Base-by-base conservation (phyloP, 2,888 invertebrate species). In the Xestia c-nigrum region DNA sequence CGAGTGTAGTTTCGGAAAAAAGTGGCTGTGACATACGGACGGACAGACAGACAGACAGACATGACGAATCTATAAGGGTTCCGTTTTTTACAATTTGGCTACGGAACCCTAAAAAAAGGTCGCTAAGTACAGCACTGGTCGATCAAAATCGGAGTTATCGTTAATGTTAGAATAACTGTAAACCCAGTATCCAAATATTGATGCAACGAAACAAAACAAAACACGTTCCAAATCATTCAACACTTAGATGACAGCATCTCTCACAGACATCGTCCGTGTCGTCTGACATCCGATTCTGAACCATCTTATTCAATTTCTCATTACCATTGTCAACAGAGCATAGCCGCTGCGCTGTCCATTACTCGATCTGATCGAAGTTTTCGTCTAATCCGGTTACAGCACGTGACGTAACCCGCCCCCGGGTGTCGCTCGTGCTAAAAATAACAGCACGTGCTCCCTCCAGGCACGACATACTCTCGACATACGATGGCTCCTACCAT, bases 341-440 rank as follows among this genome's bases (percentile, higher is more conserved):
- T 75, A 63, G 81, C 71, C 73, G 76, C 66, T 76, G 72, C 71
- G 77, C 78, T 80, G 78, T 83, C 80, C 67, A 78, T 78, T 73
- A 80, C 80, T 78, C 66, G 82, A 78, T 90, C 87, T 87, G 85
- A 89, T 88, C 66, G 66, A 84, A 90, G 80, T 91, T 91, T 90
- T 88, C 88, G 88, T 89, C 89, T 91, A 91, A 91, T 91, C 89
- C 89, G 87, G 91, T 91, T 91, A 88, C 84, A 83, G 81, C 68
- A 65, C 72, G 88, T 95, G 94, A 95, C 94, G 94, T 93, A 94
- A 94, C 89, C 80, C 89, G 89, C 91, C 92, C 94, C 93, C 90
- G 94, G 95, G 94, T 95, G 95, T 94, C 94, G 92, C 93, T 91
- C 85, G 89, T 63, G 91, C 93, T 94, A 95, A 92, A 94, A 94